These are phyloP conservation scores for Sterna hirundo DNA, from an alignment of 2,113 vertebrate genomes.

Conservation along the genomic window DNA sequence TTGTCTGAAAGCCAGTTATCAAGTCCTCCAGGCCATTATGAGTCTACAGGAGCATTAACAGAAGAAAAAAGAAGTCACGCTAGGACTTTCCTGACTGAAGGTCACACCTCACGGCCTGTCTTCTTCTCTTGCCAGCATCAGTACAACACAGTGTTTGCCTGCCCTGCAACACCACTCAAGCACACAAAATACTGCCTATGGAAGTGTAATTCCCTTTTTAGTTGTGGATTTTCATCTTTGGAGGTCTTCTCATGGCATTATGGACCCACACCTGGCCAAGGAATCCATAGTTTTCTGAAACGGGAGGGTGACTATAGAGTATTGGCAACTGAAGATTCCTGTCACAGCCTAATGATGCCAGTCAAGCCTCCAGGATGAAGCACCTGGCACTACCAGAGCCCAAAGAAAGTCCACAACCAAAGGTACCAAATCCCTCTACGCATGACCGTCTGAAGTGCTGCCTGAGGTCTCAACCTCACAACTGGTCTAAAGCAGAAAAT, in stretches of 20 bases:
- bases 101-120: neutral
- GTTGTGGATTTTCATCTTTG: neutral
- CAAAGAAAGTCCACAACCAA: accelerated
- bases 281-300: neutral
- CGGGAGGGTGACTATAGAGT: neutral
- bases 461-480: neutral
- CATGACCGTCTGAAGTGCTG: neutral
- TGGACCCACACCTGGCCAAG: neutral
- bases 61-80: neutral
- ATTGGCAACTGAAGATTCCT: neutral
- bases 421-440: neutral
- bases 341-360: neutral
- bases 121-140: neutral
- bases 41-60: conserved; percentile 55
- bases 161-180: neutral
- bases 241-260: neutral
- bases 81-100: neutral
- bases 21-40: conserved; percentile 76
- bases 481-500: neutral
- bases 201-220: neutral
- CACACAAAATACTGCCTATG: neutral
- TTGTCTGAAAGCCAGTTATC: conserved; percentile 78
- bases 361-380: neutral
- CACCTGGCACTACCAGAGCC: neutral
- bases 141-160: neutral